Base-by-base conservation (phyloP, 1,140 invertebrate species). In the Caenorhabditis briggsae region DNA sequence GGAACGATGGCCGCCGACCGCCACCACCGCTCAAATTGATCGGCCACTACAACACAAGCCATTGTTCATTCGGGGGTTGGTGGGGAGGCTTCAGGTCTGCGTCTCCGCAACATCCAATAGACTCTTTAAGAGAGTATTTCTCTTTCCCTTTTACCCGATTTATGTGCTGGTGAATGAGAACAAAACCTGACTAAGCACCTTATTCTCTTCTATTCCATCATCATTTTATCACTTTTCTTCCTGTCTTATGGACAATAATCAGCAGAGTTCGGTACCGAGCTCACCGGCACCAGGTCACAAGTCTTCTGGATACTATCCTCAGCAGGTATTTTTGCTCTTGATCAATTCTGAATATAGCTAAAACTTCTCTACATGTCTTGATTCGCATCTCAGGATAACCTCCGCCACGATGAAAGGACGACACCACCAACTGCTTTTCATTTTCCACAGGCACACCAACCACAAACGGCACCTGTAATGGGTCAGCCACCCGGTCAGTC, bases 161-260 rank as follows among this genome's bases (percentile, higher is more conserved):
- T 48, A 78, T 78, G 70, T 78, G 70, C 70, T 78, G 46, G 70
- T 78, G 46, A 78, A 78, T 78, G 70, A 78, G 70, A 78, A 78
- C 33, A 43, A 78, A 50, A 58, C 14, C 70, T 50, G 70, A 23
- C 70, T 78, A 70, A 70, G 65, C 43, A 70, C 70, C n/a, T 50
- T 78, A 78, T 78, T 78, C 70, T 78, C 18, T n/a, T n/a, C 14
- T 78, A 78, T 78, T 78, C 70, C 46, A 78, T 78, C 41, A 70
- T 70, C 46, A 50, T 78, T 46, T 78, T 50, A 78, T 25, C 70
- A 70, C 65, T 53, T 50, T 20, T 78, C 64, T 43, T 78, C 46
- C 46, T 53, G 70, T 78, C 70, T 23, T 78, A 78, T 78, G 70
- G 70, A 78, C 70, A 78, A 78, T 78, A 78, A 78, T 78, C 70